A percentile compares a stretch with the other conserved stretches of the same genome.
These are phyloP conservation scores for Papilio polytes DNA, from an alignment of 1,140 invertebrate genomes.

Conservation along the genomic window DNA sequence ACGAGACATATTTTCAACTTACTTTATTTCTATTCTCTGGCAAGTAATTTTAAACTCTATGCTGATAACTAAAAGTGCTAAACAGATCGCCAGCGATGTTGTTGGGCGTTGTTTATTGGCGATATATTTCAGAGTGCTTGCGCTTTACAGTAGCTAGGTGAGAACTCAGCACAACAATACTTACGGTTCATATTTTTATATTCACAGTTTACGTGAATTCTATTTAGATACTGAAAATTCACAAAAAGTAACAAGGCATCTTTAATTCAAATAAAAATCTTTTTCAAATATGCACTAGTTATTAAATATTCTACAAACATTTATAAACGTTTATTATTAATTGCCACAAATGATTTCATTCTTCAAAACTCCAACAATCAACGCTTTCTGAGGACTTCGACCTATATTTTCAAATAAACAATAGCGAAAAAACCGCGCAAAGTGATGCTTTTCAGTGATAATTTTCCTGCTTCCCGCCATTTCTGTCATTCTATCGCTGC, in stretches of 20 bases:
- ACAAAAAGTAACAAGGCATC: not conserved
- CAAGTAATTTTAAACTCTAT: constrained; percentile 41
- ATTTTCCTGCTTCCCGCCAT: constrained; percentile 40
- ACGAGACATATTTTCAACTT: constrained; percentile 53
- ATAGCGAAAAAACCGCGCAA: constrained; percentile 21
- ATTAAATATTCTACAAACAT: not conserved
- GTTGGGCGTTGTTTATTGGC: constrained; percentile 55
- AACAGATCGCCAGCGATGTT: constrained; percentile 24
- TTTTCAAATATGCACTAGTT: not conserved
- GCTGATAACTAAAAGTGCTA: constrained; percentile 24
- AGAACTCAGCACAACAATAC: constrained; percentile 49
- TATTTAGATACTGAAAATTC: constrained; percentile 24
- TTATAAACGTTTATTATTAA: not conserved
- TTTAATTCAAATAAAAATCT: not conserved
- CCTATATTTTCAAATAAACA: constrained; percentile 36
- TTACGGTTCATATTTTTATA: constrained; percentile 54
- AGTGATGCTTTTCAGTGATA: constrained; percentile 37
- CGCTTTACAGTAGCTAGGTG: constrained; percentile 50
- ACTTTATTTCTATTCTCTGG: constrained; percentile 42
- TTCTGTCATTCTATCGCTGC: constrained; percentile 38
- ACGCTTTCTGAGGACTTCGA: not conserved
- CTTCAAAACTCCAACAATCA: not conserved
- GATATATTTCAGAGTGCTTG: constrained; percentile 54
- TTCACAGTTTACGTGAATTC: constrained; percentile 30
- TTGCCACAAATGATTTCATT: constrained; percentile 1